These are phyloP conservation scores for Phrynocephalus forsythii DNA, from an alignment of 2,797 vertebrate genomes.

Conservation along the genomic window DNA sequence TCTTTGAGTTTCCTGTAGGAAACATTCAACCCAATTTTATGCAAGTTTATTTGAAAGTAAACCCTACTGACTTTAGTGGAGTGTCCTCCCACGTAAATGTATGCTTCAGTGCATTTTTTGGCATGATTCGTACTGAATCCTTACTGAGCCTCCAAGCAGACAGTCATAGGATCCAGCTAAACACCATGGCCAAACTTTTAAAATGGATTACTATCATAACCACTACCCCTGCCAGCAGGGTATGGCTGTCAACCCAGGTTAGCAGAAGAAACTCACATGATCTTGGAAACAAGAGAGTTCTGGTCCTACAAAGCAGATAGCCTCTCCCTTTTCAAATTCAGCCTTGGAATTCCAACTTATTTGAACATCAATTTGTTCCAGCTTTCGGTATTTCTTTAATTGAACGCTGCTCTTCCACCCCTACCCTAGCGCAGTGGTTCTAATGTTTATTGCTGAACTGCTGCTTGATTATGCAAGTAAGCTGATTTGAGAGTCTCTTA, in stretches of 20 bases:
- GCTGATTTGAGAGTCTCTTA: neutral
- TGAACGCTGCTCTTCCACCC: too few species aligned
- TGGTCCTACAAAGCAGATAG: neutral
- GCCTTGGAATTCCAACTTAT: too few species aligned
- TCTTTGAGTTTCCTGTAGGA: too few species aligned
- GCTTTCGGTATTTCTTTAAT: neutral
- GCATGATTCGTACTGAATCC: neutral
- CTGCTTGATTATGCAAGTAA: neutral
- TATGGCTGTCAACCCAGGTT: neutral
- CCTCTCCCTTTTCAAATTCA: neutral
- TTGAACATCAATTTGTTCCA: neutral
- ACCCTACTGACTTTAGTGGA: too few species aligned
- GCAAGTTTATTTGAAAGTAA: too few species aligned
- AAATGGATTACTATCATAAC: neutral
- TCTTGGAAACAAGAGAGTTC: neutral
- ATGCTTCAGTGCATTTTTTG: neutral
- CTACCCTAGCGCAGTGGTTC: neutral
- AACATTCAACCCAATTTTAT: too few species aligned
- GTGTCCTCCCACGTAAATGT: neutral
- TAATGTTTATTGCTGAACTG: neutral
- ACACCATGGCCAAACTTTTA: neutral
- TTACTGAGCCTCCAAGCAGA: neutral
- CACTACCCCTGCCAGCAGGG: neutral
- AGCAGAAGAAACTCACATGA: neutral
- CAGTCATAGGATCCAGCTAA: neutral